Conservation (phyloP, 2,797 vertebrate species). For the Alcedo atthis region DNA sequence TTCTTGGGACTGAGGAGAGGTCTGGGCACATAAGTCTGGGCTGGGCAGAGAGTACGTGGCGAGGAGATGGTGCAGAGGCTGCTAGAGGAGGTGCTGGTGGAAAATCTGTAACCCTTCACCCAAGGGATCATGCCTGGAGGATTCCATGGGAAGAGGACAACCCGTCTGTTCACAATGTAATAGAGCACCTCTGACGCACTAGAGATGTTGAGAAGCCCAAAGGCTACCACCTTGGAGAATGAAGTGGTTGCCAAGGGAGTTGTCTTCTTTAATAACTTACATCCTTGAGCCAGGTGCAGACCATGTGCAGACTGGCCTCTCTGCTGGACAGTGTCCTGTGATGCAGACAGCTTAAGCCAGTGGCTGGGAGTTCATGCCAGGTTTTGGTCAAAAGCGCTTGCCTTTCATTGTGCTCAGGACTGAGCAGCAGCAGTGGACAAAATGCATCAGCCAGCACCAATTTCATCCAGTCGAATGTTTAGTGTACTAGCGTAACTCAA, state of each 20-base stretch:
- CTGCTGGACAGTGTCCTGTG: conserved; percentile 1
- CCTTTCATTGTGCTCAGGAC: conserved; percentile 39
- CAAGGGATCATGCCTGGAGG: background rate
- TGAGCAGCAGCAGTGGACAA: background rate
- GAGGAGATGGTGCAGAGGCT: background rate
- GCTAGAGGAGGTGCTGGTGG: background rate
- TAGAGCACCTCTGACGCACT: background rate
- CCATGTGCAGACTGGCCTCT: background rate
- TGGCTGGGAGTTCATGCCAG: background rate
- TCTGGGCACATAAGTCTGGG: background rate
- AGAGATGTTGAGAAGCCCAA: background rate
- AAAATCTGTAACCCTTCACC: background rate
- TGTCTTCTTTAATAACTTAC: background rate
- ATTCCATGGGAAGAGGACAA: background rate
- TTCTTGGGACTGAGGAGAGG: background rate
- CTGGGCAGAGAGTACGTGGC: background rate
- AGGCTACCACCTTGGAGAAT: background rate
- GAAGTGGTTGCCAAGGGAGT: background rate
- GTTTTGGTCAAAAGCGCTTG: conserved; percentile 9
- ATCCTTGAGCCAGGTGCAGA: background rate
- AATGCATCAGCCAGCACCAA: background rate
- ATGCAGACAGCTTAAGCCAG: background rate
- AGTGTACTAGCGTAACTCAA: background rate
- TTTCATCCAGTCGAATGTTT: background rate
- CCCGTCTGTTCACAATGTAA: background rate